A percentile compares a stretch with the other conserved stretches of the same genome.
Conservation (phyloP, 2,888 invertebrate genomes). For the Biston stratarius region DNA sequence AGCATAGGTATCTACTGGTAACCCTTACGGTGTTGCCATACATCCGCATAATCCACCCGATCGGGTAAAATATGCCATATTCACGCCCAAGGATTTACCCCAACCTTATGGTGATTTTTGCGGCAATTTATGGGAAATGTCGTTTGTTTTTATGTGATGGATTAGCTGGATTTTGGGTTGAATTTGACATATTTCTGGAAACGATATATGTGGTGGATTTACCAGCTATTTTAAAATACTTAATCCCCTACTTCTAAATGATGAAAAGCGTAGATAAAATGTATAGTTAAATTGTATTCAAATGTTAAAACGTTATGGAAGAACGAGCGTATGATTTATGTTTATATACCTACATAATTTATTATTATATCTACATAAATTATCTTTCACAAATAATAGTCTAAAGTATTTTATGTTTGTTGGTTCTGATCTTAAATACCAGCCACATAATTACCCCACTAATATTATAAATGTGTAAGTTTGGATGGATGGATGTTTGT, state of each 20-base stretch:
- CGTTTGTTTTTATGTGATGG: constrained; percentile 71
- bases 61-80: constrained; percentile 64
- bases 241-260: neutral
- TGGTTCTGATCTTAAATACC: no score
- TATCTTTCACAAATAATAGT: no score
- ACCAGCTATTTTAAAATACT: neutral
- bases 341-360: no score
- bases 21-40: constrained; percentile 31
- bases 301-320: no score
- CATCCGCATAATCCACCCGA: constrained; percentile 58
- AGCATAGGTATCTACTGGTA: constrained; percentile 14
- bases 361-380: no score
- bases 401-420: no score
- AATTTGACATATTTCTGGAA: constrained; percentile 38
- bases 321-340: no score
- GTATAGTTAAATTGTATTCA: no score
- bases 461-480: no score
- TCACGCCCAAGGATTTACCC: constrained; percentile 61
- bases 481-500: no score
- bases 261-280: no score
- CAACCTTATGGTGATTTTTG: constrained; percentile 60
- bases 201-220: neutral
- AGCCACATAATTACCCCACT: no score
- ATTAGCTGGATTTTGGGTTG: constrained; percentile 49
- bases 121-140: constrained; percentile 47